A percentile compares a stretch with the other conserved stretches of the same genome.
phyloP scores from a whole-genome alignment of 2,888 invertebrate species.

The Caenorhabditis becei region DNA sequence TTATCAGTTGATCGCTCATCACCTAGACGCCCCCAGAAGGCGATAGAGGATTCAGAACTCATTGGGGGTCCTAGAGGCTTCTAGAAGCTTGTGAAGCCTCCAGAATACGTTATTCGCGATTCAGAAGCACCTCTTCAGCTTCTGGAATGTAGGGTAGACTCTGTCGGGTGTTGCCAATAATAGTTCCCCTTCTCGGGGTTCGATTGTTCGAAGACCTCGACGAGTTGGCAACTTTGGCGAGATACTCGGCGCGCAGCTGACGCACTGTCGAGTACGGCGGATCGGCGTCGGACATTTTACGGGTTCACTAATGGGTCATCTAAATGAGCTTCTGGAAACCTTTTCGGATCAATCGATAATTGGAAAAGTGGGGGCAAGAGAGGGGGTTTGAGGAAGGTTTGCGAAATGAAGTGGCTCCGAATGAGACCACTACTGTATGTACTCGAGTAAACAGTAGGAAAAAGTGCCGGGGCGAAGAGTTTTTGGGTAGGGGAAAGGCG shows the following conservation, averaged over 20 bases:
- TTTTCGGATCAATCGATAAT: too few relatives aligned
- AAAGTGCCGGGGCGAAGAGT: conserved; percentile 17
- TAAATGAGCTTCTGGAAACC: too few relatives aligned
- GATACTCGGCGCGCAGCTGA: conserved; percentile 67
- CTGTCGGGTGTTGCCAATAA: conserved; percentile 56
- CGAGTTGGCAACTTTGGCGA: conserved; percentile 64
- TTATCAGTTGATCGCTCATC: too few relatives aligned
- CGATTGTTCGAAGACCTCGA: conserved; percentile 30
- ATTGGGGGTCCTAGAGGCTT: too few relatives aligned
- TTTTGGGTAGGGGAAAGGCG: conserved; percentile 12
- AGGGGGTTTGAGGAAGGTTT: too few relatives aligned
- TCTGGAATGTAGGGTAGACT: conserved; percentile 75
- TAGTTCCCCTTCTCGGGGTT: conserved; percentile 39
- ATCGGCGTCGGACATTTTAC: conserved; percentile 28
- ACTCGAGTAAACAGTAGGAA: conserved; percentile 46
- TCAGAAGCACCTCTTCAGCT: conserved; percentile 71
- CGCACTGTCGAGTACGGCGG: conserved; percentile 67
- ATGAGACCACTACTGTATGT: conserved; percentile 45
- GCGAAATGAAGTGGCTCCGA: conserved; percentile 34
- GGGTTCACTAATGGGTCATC: not conserved
- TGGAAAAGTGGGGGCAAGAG: not conserved
- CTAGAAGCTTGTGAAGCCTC: too few relatives aligned
- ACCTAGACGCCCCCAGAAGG: too few relatives aligned
- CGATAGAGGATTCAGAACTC: too few relatives aligned
- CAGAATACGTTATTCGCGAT: too few relatives aligned